Conservation (phyloP, 2,888 invertebrate genomes). For the Alsophila aescularia region DNA sequence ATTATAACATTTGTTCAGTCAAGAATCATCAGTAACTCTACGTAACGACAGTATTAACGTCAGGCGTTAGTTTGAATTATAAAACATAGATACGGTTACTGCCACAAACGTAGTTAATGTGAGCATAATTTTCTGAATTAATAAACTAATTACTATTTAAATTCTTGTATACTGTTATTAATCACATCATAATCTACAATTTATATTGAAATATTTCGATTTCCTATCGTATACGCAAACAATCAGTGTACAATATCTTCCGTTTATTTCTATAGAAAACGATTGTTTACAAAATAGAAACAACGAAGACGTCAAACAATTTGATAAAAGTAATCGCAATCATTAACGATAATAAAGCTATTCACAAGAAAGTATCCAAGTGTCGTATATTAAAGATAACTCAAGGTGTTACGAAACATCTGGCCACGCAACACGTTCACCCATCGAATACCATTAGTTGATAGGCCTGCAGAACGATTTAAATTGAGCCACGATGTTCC, state of each 20-base stretch:
- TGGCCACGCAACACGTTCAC: slow-evolving; percentile 15
- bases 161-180: too few relatives aligned
- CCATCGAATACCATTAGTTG: slow-evolving; percentile 26
- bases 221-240: too few relatives aligned
- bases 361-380: not conserved
- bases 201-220: too few relatives aligned
- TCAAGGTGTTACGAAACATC: slow-evolving; percentile 33
- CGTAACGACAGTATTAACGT: slow-evolving; percentile 43
- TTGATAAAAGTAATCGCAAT: not conserved
- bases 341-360: slow-evolving; percentile 5
- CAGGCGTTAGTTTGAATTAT: slow-evolving; percentile 21
- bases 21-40: slow-evolving; percentile 29
- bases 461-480: slow-evolving; percentile 24
- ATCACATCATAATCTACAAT: too few relatives aligned
- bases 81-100: slow-evolving; percentile 21
- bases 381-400: slow-evolving; percentile 1
- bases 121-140: slow-evolving; percentile 5
- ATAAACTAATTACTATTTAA: not conserved
- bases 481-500: slow-evolving; percentile 23
- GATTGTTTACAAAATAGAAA: not conserved
- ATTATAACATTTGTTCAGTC: slow-evolving; percentile 18
- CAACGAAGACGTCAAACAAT: not conserved
- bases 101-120: slow-evolving; percentile 6
- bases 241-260: too few relatives aligned
- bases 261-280: not conserved